Evolutionary conservation across 2,888 invertebrate genomes (phyloP).

Genomic region (Nemoura dubitans): DNA sequence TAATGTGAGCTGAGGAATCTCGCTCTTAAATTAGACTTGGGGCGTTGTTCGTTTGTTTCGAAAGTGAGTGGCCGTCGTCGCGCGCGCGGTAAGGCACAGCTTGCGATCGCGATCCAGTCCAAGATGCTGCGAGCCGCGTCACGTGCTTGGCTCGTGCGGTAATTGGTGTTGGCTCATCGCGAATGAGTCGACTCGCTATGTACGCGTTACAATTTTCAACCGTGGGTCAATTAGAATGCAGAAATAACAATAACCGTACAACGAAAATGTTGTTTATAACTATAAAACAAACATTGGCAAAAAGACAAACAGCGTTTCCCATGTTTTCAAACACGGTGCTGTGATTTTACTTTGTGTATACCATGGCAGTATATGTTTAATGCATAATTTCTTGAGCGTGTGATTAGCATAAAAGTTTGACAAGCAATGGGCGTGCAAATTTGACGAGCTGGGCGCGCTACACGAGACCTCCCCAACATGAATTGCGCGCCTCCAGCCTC

Average conservation of each 20-base stretch:
- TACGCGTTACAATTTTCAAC: background rate
- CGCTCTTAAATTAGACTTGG: constrained; percentile 42
- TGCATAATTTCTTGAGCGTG: constrained; percentile 12
- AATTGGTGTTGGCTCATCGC: background rate
- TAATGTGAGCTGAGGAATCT: constrained; percentile 40
- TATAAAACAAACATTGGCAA: background rate
- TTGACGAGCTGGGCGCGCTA: background rate
- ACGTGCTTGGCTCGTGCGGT: background rate
- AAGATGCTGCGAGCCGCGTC: background rate
- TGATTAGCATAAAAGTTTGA: constrained; percentile 12
- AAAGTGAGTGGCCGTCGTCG: constrained; percentile 5
- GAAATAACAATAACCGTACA: background rate
- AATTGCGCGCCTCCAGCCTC: background rate
- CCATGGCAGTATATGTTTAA: background rate
- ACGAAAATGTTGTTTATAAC: background rate
- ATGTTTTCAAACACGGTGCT: background rate
- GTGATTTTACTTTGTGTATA: background rate
- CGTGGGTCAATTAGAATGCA: background rate
- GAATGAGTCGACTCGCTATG: background rate
- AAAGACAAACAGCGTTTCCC: background rate
- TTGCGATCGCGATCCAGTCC: background rate
- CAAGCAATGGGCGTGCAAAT: constrained; percentile 7
- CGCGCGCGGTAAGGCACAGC: background rate
- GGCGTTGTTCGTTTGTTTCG: constrained; percentile 7
- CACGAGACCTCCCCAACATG: background rate